These are phyloP conservation scores for Dendrocopos noguchii DNA, from an alignment of 2,113 vertebrate genomes.

Conservation along the genomic window DNA sequence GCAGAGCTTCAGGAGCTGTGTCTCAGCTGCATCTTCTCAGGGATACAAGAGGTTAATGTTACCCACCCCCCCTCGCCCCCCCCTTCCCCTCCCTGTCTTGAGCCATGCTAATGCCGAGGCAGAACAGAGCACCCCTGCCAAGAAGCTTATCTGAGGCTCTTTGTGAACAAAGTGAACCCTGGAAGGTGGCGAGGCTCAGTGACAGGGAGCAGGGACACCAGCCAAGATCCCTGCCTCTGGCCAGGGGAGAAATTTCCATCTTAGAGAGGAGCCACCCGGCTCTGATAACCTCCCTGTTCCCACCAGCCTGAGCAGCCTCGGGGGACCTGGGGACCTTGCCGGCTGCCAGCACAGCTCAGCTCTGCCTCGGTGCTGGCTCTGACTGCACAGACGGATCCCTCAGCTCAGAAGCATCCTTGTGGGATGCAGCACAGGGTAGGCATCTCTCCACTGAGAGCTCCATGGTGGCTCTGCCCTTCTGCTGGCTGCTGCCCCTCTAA, in stretches of 20 bases:
- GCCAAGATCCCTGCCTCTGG: constrained; percentile 68
- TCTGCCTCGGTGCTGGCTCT: fast-evolving
- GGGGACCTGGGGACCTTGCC: neutral
- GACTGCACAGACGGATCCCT: fast-evolving
- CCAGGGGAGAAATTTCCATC: constrained; percentile 76
- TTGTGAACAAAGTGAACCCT: constrained; percentile 61
- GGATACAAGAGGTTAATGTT: constrained; percentile 31
- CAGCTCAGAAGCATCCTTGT: neutral
- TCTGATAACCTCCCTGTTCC: neutral
- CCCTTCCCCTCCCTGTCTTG: neutral
- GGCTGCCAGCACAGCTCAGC: fast-evolving
- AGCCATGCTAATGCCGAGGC: neutral
- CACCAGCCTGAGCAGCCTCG: fast-evolving
- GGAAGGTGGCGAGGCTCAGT: constrained; percentile 58
- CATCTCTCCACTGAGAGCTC: neutral
- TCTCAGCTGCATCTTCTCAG: neutral
- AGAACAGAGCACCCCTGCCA: constrained; percentile 48
- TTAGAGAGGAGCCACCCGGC: constrained; percentile 34
- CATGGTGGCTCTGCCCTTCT: neutral
- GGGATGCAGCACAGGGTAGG: neutral
- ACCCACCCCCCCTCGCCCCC: neutral
- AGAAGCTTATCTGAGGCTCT: constrained; percentile 72
- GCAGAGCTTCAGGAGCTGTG: neutral
- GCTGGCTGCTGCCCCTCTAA: neutral
- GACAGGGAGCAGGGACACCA: constrained; percentile 26